Percentiles rank a stretch among this genome's conserved stretches.
Conservation (phyloP, 2,888 invertebrate species). For the Syritta pipiens region DNA sequence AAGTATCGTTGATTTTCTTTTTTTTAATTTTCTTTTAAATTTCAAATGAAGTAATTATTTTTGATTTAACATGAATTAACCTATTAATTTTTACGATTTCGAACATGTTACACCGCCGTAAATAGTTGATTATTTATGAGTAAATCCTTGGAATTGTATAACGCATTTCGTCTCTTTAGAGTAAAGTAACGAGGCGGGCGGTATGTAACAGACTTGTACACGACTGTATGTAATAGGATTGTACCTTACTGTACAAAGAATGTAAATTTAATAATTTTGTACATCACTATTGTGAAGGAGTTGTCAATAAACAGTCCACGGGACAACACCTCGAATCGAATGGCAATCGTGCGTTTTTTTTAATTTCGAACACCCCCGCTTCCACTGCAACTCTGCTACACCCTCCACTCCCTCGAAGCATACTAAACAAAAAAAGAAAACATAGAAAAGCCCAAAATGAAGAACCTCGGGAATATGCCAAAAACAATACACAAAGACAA, state of each 20-base stretch:
- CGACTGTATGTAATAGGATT: not conserved
- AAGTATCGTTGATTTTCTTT: not conserved
- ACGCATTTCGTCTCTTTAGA: not conserved
- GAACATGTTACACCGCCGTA: not conserved
- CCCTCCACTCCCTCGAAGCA: not conserved
- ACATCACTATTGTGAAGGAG: no score
- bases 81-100: not conserved
- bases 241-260: no score
- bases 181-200: slow-evolving; percentile 5
- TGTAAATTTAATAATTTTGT: no score
- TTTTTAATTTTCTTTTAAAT: not conserved
- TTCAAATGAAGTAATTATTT: no score
- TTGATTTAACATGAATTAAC: not conserved
- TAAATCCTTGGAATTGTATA: not conserved
- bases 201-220: not conserved
- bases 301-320: no score
- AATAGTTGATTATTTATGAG: not conserved
- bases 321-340: no score
- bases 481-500: slow-evolving; percentile 64
- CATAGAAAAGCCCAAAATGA: not conserved
- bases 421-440: slow-evolving; percentile 8
- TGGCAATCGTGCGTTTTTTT: no score
- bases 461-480: slow-evolving; percentile 37
- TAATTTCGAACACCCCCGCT: no score
- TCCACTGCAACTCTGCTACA: no score